These are phyloP conservation scores for Parnassius apollo DNA, from an alignment of 2,888 invertebrate genomes.

Conservation along the genomic window DNA sequence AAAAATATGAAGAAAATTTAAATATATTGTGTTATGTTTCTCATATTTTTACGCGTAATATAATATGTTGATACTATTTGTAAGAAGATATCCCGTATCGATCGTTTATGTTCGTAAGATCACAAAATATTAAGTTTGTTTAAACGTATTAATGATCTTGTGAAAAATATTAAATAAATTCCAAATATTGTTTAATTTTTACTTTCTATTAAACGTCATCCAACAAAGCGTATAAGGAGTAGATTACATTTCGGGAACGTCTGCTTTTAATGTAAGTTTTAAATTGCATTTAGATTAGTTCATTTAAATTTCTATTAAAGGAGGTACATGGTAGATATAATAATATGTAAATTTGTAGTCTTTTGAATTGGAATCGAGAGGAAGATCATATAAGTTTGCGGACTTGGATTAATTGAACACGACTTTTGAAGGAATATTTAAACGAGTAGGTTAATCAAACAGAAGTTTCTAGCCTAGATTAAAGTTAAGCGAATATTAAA, in stretches of 20 bases:
- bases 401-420: slow-evolving; percentile 24
- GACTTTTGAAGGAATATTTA: slow-evolving; percentile 9
- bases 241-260: not conserved
- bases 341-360: slow-evolving; percentile 1
- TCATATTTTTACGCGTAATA: no score
- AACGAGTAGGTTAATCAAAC: slow-evolving; percentile 12
- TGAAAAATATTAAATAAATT: no score
- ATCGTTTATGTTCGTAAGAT: no score
- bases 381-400: slow-evolving; percentile 25
- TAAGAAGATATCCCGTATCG: no score
- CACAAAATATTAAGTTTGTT: no score
- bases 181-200: no score
- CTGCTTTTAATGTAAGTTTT: not conserved
- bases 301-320: slow-evolving; percentile 17
- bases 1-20: no score
- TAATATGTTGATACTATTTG: no score
- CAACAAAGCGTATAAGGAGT: not conserved
- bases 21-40: no score
- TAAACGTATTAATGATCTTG: no score
- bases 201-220: no score
- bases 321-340: not conserved
- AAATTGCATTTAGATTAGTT: slow-evolving; percentile 14
- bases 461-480: not conserved
- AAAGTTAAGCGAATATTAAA: not conserved
- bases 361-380: slow-evolving; percentile 6